Evolutionary conservation across 2,113 vertebrate species (phyloP).

Genomic region (Aldabrachelys gigantea): DNA sequence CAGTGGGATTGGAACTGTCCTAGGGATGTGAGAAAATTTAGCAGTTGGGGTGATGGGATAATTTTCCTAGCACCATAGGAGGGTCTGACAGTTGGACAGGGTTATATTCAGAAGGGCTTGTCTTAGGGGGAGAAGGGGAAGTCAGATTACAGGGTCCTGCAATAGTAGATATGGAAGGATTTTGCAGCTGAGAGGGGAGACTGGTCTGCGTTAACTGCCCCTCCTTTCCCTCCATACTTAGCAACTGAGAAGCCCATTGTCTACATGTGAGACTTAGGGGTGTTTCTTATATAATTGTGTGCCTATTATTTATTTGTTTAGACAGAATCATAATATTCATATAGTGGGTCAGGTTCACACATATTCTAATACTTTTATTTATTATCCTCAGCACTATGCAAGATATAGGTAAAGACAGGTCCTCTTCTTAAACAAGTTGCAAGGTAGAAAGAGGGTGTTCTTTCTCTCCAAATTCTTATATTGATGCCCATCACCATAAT

Average conservation of each 20-base stretch:
- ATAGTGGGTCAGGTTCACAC: neutral
- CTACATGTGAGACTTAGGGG: neutral
- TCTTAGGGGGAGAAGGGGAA: neutral
- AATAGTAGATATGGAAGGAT: slow-evolving; percentile 32
- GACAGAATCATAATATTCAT: neutral
- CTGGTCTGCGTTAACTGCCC: slow-evolving; percentile 5
- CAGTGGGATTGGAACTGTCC: neutral
- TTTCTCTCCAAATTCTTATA: neutral
- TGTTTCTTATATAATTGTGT: accelerated
- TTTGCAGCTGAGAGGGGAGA: slow-evolving; percentile 10
- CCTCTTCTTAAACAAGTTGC: neutral
- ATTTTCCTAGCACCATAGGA: neutral
- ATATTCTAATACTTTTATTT: neutral
- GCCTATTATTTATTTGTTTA: neutral
- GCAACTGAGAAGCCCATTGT: slow-evolving; percentile 13
- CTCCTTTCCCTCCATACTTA: neutral
- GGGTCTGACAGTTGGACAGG: neutral
- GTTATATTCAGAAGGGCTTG: neutral
- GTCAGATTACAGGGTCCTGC: neutral
- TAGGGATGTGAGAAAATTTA: neutral
- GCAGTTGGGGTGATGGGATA: neutral
- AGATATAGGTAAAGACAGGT: neutral
- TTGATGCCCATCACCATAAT: neutral
- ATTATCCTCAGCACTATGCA: neutral
- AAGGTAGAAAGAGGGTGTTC: neutral